Evolutionary conservation across 2,888 invertebrate species (phyloP).

Genomic region (Agrochola lota): DNA sequence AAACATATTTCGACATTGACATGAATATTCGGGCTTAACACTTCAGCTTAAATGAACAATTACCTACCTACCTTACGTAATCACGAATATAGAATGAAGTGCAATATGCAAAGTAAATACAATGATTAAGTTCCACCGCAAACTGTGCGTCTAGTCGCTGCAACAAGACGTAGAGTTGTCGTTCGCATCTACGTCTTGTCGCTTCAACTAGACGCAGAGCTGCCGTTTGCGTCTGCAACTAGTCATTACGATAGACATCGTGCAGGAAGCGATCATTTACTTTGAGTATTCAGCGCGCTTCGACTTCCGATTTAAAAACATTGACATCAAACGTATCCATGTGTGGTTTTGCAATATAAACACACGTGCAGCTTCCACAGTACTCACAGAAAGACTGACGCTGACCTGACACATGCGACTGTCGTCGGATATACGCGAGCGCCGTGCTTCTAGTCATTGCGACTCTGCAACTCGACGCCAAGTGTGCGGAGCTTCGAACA

Average conservation of each 20-base stretch:
- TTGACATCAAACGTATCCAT: neutral
- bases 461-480: neutral
- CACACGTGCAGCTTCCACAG: neutral
- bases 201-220: neutral
- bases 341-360: neutral
- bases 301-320: neutral
- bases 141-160: neutral
- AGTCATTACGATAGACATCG: no score
- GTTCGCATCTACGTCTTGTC: neutral
- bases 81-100: slow-evolving; percentile 34
- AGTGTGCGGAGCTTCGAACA: neutral
- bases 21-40: slow-evolving; percentile 24
- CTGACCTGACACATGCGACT: neutral
- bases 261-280: neutral
- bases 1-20: slow-evolving; percentile 24
- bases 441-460: neutral
- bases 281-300: neutral
- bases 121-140: slow-evolving; percentile 23
- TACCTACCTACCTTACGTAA: slow-evolving; percentile 18
- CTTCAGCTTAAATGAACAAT: slow-evolving; percentile 20
- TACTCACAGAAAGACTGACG: neutral
- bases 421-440: no score
- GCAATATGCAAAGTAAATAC: slow-evolving; percentile 38
- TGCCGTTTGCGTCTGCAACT: neutral
- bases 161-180: neutral